Percentiles rank a stretch among this genome's conserved stretches.
Conservation (phyloP, 2,888 invertebrate species). For the Lasioglossum calceatum region DNA sequence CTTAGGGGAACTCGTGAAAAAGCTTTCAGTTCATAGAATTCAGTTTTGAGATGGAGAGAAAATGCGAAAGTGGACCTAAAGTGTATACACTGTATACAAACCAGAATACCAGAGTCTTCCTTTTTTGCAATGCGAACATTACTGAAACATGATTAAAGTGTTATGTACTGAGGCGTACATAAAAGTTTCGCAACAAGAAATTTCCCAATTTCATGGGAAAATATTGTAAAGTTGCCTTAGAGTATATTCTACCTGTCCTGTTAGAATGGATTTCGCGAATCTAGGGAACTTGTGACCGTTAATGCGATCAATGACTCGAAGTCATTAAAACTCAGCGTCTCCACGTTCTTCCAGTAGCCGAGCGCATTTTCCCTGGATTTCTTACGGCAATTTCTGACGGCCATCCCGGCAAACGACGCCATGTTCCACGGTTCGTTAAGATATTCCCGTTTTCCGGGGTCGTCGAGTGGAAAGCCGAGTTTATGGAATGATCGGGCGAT, state of each 20-base stretch:
- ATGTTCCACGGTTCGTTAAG: neutral
- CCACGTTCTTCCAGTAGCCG: neutral
- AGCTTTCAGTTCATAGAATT: neutral
- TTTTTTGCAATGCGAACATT: neutral
- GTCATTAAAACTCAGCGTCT: neutral
- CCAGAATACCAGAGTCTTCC: neutral
- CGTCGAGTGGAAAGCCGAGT: neutral
- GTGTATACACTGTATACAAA: neutral
- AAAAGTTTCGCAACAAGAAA: neutral
- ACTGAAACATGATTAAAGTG: neutral
- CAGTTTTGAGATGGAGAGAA: neutral
- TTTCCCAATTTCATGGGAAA: neutral
- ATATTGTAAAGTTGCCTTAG: neutral
- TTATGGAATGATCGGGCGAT: neutral
- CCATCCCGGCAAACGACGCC: constrained; percentile 4
- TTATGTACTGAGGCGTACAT: neutral
- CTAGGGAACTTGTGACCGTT: neutral
- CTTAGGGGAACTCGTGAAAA: neutral
- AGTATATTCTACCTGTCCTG: neutral
- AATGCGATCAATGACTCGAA: neutral
- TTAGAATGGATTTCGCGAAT: neutral
- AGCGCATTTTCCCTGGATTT: neutral
- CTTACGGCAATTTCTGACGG: neutral
- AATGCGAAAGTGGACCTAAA: neutral
- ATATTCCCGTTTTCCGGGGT: neutral